Evolutionary conservation across 2,113 vertebrate species (phyloP), one percentile per base, ranked within the genome.

Genomic region (Lynx canadensis): DNA sequence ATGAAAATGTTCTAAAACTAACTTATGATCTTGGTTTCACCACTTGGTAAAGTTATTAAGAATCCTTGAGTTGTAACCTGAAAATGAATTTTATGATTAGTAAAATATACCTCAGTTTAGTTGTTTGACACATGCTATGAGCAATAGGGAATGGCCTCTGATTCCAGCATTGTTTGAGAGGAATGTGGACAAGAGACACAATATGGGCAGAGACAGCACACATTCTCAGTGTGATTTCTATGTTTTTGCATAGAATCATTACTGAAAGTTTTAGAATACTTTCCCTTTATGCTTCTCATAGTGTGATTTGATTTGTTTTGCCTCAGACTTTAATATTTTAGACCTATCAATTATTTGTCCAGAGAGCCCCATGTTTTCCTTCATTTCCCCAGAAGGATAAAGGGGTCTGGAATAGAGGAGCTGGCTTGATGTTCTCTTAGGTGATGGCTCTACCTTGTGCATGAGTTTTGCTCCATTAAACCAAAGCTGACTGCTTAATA

Each of bases 221-320:
- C 45, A 57, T 93, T 60, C 41, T 91, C 63, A 91, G 65, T 25
- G 4, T 29, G 23, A 74, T 91, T 89, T 83, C 71, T 89, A 7
- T 25, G 23, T 65, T 86, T 10, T 82, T 80, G 16, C 5, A 38
- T 7, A 65, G 66, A 90, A 82, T 48, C 13, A 31, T 68, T 68
- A 36, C 8, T 89, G 55, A 38, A 68, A 66, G 41, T 91, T 91
- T 45, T 48, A 60, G 68, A 38, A 85, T 65, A 41, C 13, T 80
- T 78, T 18, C 79, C 29, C 27, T 84, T 38, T 76, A 36, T 55
- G 45, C 68, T 83, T 86, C 63, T 87, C 36, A 66, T 45, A 66
- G 73, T 38, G 18, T 65, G 80, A 45, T 76, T 80, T 84, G 38
- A 87, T 79, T 27, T 90, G 7, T 93, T 94, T 95, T 93, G 41